Evolutionary conservation across 2,888 invertebrate genomes (phyloP), one percentile per base, ranked within the genome.

Genomic region (Diploptera punctata): DNA sequence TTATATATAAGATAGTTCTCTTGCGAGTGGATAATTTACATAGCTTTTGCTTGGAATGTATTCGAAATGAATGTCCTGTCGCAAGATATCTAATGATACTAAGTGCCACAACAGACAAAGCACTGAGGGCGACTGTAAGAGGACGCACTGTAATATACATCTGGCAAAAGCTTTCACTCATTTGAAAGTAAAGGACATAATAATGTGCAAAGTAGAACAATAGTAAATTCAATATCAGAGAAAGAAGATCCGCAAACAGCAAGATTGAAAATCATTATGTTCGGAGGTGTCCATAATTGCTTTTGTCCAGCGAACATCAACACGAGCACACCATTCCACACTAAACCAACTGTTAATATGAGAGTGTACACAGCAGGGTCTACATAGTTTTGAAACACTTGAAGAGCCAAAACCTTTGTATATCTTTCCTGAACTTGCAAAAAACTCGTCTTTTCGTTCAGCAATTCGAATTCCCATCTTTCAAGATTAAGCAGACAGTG

Each of bases 191-290:
- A 3, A 2, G 38, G 4, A 38, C 61, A 21, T 52, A 4, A 18
- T 52, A 52, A 19, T 52, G 49, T 5, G 49, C 49, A 19, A 52
- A 18, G 10, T 52, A 52, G 21, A 52, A 52, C n/a, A 38, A 0
- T 4, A 18, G 38, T 9, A 62, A 4, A 43, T 62, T 62, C 13
- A 62, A 13, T 7, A 62, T 33, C 0, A 62, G n/a, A 19, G 33
- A 38, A 3, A 62, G 19, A 62, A 62, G 19, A 62, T 62, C 61
- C 19, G 19, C 61, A 33, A 43, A n/a, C 19, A 1, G 61, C 61
- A 19, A 62, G 61, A 21, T 62, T 62, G 38, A 62, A 62, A 13
- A 62, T 21, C 61, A 62, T 62, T 4, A 38, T 19, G 13, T 62
- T 62, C 10, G 61, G 33, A 18, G 61, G 33, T 16, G 61, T 62